Conservation (phyloP, 2,888 invertebrate species). For the Drosophila pegasa region DNA sequence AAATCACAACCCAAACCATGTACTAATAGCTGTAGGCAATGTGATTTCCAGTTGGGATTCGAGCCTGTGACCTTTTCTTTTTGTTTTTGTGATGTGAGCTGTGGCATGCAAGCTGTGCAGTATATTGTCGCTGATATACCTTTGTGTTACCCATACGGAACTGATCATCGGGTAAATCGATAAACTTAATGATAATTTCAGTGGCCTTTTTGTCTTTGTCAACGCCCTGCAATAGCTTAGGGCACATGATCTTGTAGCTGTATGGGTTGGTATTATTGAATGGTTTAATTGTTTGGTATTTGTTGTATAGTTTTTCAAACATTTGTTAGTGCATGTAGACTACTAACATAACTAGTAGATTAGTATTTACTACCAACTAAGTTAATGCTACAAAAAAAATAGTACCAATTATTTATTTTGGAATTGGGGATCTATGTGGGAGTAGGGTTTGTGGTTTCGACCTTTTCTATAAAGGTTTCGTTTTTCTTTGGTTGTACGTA, state of each 20-base stretch:
- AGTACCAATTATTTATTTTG: constrained; percentile 45
- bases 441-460: constrained; percentile 3
- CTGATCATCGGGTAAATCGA: constrained; percentile 95
- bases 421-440: constrained; percentile 3
- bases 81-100: neutral
- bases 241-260: constrained; percentile 99
- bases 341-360: constrained; percentile 39
- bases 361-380: constrained; percentile 45
- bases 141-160: constrained; percentile 98
- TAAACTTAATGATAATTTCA: constrained; percentile 91
- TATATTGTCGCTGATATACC: constrained; percentile 88
- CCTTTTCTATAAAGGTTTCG: constrained; percentile 59
- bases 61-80: neutral
- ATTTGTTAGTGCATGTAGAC: constrained; percentile 40
- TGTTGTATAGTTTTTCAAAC: constrained; percentile 44
- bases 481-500: constrained; percentile 28
- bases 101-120: constrained; percentile 44
- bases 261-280: constrained; percentile 84
- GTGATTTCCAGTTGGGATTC: neutral
- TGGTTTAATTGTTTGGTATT: constrained; percentile 52
- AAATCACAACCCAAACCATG: constrained; percentile 1
- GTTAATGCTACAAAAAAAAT: constrained; percentile 55
- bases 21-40: constrained; percentile 7
- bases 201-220: constrained; percentile 89
- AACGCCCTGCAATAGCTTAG: constrained; percentile 88